Evolutionary conservation across 2,888 invertebrate genomes (phyloP), one percentile per base, ranked within the genome.

Genomic region (Eupithecia centaureata): DNA sequence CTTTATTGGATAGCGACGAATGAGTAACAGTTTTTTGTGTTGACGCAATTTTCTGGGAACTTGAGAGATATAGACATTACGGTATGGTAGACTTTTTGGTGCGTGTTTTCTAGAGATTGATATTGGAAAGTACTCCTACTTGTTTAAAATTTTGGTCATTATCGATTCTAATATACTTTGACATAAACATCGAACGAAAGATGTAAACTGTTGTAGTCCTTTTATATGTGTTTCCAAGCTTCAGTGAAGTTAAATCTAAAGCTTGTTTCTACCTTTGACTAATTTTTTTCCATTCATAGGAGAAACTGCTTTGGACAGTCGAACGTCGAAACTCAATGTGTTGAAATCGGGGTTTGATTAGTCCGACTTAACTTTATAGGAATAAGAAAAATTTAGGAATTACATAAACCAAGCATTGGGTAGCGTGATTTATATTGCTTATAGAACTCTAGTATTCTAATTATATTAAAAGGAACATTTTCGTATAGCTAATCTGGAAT

Each of bases 1-100:
- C 32, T 32, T 32, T 56, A 56, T 56, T 56, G 56, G 56, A 30
- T 56, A 30, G 56, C 56, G 52, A 30, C 56, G 56, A 30, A n/a
- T 30, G 56, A 56, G 56, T 30, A 56, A 54, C 30, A n/a, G 27
- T 56, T 56, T 56, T 56, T 56, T n/a, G 56, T 30, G n/a, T 56
- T 56, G 56, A 56, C 28, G 56, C n/a, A 56, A 56, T 56, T 28
- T 57, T 57, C 57, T 57, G 5, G 22, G 56, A 56, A 30, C n/a
- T 30, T 30, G 30, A 30, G 56, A 56, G 56, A 18, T 56, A 56
- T 30, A n/a, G 52, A 15, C 15, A 52, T 27, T 3, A 18, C 25
- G 51, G 25, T 1, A 51, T 51, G 7, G 15, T 27, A 52, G 52
- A 52, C 52, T 52, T 27, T 27, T 27, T 52, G 52, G 52, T 52